Percentiles rank a stretch among this genome's conserved stretches.
Conservation (phyloP, 2,113 vertebrate species). For the Onychostruthus taczanowskii region DNA sequence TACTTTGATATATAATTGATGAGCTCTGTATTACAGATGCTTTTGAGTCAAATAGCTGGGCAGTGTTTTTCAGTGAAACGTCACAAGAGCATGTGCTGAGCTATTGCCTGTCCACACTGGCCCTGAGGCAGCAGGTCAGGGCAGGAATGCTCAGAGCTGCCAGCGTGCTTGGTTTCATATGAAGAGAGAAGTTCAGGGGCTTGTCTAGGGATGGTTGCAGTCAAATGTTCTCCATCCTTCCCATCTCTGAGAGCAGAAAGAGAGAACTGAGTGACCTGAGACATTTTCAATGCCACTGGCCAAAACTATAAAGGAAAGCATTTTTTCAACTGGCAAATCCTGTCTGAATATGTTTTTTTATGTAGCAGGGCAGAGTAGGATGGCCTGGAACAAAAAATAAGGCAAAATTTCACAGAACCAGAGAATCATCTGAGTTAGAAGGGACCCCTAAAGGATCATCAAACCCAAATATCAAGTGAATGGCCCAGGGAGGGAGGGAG, state of each 20-base stretch:
- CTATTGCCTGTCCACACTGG: neutral
- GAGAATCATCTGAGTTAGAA: neutral
- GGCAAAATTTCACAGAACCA: neutral
- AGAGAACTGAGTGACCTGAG: neutral
- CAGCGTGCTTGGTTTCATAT: neutral
- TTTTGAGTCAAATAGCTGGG: neutral
- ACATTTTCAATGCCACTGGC: accelerated
- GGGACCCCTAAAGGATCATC: neutral
- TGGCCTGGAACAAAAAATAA: neutral
- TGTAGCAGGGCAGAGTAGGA: neutral
- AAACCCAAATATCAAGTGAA: neutral
- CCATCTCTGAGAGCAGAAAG: neutral
- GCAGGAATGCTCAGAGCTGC: neutral
- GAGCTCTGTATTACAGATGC: neutral
- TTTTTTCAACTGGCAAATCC: neutral
- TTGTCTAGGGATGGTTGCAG: neutral
- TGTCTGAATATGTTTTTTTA: neutral
- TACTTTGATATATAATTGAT: neutral
- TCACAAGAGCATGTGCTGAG: neutral
- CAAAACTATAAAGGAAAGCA: neutral
- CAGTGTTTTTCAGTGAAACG: neutral
- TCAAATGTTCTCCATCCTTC: neutral
- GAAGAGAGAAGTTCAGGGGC: neutral
- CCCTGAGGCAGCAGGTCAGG: neutral
- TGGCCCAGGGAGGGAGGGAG: too few species aligned